Percentiles rank a stretch among this genome's conserved stretches.
phyloP scores from a whole-genome alignment of 2,113 vertebrate species.

The Indri indri region DNA sequence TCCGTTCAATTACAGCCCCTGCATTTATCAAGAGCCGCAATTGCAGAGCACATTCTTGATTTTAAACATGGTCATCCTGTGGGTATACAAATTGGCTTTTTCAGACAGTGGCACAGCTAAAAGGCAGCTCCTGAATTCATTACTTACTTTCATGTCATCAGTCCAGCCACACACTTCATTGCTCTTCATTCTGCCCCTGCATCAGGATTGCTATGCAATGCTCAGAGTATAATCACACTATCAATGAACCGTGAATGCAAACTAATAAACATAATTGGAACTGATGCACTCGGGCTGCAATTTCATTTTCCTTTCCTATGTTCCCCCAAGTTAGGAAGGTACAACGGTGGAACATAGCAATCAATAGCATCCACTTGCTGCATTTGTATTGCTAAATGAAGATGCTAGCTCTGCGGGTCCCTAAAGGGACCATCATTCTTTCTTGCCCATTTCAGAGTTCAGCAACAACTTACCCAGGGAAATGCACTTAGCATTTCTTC shows the following conservation, averaged over 20 bases:
- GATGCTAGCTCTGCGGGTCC: background rate
- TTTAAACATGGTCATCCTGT: background rate
- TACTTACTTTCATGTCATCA: slow-evolving; percentile 20
- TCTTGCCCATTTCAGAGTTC: slow-evolving; percentile 16
- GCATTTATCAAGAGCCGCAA: background rate
- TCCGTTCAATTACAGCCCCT: background rate
- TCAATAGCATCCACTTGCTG: slow-evolving; percentile 12
- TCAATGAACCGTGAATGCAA: slow-evolving; percentile 65
- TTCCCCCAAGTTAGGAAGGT: slow-evolving; percentile 36
- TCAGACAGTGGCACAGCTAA: background rate
- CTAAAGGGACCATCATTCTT: slow-evolving; percentile 28
- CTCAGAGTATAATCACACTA: slow-evolving; percentile 62
- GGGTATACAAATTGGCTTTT: slow-evolving; percentile 19
- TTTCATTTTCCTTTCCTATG: slow-evolving; percentile 65
- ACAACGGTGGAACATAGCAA: slow-evolving; percentile 41
- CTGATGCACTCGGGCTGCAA: slow-evolving; percentile 45
- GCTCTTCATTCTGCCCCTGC: slow-evolving; percentile 51
- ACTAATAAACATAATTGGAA: slow-evolving; percentile 74
- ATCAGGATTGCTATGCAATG: background rate
- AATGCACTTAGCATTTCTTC: background rate
- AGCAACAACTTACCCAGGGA: background rate
- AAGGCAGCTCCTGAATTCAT: slow-evolving; percentile 54
- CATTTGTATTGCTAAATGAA: slow-evolving; percentile 58
- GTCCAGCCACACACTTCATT: slow-evolving; percentile 8
- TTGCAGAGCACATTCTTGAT: background rate